Conservation (phyloP, 1,140 invertebrate species). For the Bicyclus anynana region DNA sequence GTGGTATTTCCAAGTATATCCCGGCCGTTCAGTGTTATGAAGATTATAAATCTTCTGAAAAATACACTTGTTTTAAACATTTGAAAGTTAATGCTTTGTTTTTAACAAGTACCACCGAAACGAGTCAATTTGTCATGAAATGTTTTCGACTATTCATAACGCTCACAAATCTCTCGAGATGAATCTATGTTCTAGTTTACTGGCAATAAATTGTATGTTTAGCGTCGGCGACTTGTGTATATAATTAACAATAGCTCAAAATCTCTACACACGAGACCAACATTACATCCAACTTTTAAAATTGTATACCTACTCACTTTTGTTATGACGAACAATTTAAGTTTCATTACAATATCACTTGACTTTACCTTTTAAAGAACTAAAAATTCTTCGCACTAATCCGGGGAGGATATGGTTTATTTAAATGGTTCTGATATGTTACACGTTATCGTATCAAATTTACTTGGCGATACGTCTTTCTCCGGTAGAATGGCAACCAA, state of each 20-base stretch:
- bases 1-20: too few relatives aligned
- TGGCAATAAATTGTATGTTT: constrained; percentile 72
- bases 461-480: too few relatives aligned
- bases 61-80: constrained; percentile 2
- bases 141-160: constrained; percentile 52
- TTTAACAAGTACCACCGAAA: constrained; percentile 23
- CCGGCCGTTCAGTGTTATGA: too few relatives aligned
- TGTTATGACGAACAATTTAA: not conserved
- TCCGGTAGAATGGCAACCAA: too few relatives aligned
- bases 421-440: too few relatives aligned
- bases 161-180: constrained; percentile 57
- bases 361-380: too few relatives aligned
- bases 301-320: not conserved
- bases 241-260: constrained; percentile 70
- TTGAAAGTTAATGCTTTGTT: constrained; percentile 40
- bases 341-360: too few relatives aligned
- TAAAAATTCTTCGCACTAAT: too few relatives aligned
- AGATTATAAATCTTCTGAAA: too few relatives aligned
- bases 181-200: constrained; percentile 60
- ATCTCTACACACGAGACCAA: constrained; percentile 6
- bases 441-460: too few relatives aligned
- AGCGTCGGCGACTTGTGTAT: constrained; percentile 61
- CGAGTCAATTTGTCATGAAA: constrained; percentile 40
- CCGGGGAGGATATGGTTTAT: too few relatives aligned
- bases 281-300: not conserved